Conservation (phyloP, 53 echinoderm and acorn worm genomes). For the Arbacia lixula region DNA sequence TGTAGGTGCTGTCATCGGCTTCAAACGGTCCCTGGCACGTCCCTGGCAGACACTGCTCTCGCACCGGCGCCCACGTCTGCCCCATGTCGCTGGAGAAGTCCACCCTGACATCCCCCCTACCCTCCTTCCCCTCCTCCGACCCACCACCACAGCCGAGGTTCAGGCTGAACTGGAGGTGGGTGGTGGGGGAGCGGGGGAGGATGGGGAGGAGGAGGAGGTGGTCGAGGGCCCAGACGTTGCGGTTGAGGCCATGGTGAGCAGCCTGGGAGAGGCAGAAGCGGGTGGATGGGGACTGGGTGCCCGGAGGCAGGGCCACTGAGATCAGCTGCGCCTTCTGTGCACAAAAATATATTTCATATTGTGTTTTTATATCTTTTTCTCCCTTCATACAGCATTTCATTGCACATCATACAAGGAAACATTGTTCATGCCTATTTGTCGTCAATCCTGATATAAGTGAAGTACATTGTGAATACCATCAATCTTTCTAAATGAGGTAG, state of each 20-base stretch:
- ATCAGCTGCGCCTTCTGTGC: conserved; percentile 81
- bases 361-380: too few species aligned
- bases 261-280: conserved; percentile 84
- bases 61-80: conserved; percentile 76
- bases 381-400: too few species aligned
- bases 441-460: too few species aligned
- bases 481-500: too few species aligned
- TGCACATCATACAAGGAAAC: too few species aligned
- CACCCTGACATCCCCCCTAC: conserved; percentile 61
- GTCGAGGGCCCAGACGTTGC: conserved; percentile 96
- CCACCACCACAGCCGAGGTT: conserved; percentile 71
- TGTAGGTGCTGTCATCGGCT: conserved; percentile 66
- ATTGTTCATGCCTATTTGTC: too few species aligned
- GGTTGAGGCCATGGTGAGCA: conserved; percentile 73
- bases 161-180: conserved; percentile 79
- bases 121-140: conserved; percentile 2
- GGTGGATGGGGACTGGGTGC: conserved; percentile 66
- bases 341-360: background rate
- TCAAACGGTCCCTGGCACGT: conserved; percentile 57
- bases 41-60: conserved; percentile 81
- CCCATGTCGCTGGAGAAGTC: conserved; percentile 94
- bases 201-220: conserved; percentile 75
- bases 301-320: conserved; percentile 73
- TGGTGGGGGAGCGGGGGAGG: conserved; percentile 59
- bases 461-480: too few species aligned